Base-by-base conservation (phyloP, 2,888 invertebrate genomes). In the Synanthedon andrenaeformis region DNA sequence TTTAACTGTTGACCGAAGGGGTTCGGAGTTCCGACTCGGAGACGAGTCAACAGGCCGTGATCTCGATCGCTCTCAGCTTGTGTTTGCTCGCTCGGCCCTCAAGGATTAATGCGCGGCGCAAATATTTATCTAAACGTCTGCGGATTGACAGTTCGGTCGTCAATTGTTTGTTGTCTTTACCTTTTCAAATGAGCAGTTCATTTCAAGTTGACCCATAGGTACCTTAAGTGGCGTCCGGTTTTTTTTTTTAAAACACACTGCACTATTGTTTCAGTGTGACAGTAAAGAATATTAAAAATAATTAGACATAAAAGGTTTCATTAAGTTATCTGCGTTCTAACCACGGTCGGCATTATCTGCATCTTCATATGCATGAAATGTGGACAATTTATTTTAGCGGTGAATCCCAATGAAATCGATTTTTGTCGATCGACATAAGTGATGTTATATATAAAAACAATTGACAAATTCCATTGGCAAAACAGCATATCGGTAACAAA, bases 101-200 rank as follows among this genome's bases (percentile, higher is more conserved):
- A 67, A 75, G 79, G 82, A 86, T 86, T 87, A 87, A 86, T 86
- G 85, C 87, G 79, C 75, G 76, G 73, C 79, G 84, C 83, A 86
- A 87, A 87, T 82, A 85, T 87, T 87, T 82, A 81, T 82, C 82
- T 76, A 79, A 84, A 82, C 83, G 82, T 82, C 85, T 81, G 85
- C 82, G 64, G 84, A 86, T 86, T 86, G 86, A 86, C 86, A 85
- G 86, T 85, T 84, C 85, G 75, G 77, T 80, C 82, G 80, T 82
- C 84, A 82, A 84, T 82, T 86, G 85, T 86, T 87, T 87, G 84
- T 85, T 82, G 82, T 82, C 84, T 79, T 83, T 83, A 71, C 84
- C 83, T 81, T 81, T 79, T 79, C 84, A 83, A 86, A 86, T 79
- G 84, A 84, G 81, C 82, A 79, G 82, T 83, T 84, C 82, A 82